Percentiles rank a stretch among this genome's conserved stretches.
Conservation (phyloP, 2,113 vertebrate species). For the Cranoglanis bouderius region DNA sequence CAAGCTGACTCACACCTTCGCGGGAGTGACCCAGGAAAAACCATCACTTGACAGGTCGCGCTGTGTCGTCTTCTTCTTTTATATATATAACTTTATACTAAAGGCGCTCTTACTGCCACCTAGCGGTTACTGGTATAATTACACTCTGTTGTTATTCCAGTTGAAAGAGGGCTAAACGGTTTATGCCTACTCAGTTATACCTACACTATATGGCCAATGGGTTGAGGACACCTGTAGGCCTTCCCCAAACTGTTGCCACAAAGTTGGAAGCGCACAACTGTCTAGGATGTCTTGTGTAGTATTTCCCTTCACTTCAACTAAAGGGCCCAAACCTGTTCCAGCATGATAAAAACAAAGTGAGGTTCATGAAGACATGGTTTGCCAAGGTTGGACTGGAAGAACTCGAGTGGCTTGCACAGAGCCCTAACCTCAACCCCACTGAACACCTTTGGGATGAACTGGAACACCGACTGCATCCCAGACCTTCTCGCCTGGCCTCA, state of each 20-base stretch:
- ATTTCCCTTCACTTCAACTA: background rate
- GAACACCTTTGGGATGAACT: too few relatives aligned
- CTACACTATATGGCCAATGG: too few relatives aligned
- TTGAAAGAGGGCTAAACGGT: too few relatives aligned
- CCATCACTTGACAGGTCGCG: slow-evolving; percentile 30
- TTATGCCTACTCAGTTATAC: too few relatives aligned
- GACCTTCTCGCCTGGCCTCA: too few relatives aligned
- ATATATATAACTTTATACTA: background rate
- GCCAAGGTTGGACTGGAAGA: too few relatives aligned
- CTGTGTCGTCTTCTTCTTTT: slow-evolving; percentile 35
- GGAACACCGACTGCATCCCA: too few relatives aligned
- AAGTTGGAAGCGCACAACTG: background rate
- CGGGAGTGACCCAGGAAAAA: background rate
- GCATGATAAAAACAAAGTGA: background rate
- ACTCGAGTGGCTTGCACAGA: too few relatives aligned
- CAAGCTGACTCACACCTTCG: background rate
- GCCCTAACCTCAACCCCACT: too few relatives aligned
- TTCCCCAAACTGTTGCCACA: too few relatives aligned
- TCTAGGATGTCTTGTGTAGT: background rate
- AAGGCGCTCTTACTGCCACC: background rate
- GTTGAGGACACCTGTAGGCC: too few relatives aligned
- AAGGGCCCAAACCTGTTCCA: background rate
- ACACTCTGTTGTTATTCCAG: background rate
- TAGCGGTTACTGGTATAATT: background rate
- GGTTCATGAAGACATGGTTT: too few relatives aligned